Evolutionary conservation across 2,797 vertebrate species (phyloP).

Genomic region (Poeciliopsis paucimaculata): DNA sequence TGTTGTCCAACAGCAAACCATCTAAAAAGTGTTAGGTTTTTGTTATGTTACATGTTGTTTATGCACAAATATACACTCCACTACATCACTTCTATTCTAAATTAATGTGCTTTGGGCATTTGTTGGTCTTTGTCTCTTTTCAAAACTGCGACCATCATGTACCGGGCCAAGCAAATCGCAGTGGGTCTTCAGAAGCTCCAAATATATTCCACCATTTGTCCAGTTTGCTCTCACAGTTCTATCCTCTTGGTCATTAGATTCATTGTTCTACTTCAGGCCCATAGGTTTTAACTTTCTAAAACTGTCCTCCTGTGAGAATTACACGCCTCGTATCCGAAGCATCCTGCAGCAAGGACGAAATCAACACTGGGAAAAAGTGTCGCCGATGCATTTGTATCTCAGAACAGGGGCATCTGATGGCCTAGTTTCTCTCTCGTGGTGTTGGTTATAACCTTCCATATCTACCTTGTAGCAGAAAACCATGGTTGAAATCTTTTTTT

Average conservation of each 20-base stretch:
- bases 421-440: conserved; percentile 62
- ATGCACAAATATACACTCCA: not conserved
- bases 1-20: not conserved
- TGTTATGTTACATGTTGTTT: not conserved
- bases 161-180: conserved; percentile 25
- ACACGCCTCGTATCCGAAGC: conserved; percentile 56
- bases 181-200: conserved; percentile 28
- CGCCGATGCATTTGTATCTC: conserved; percentile 47
- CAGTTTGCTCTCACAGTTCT: conserved; percentile 37
- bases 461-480: conserved; percentile 26
- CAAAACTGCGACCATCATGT: not conserved
- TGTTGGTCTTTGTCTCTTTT: conserved; percentile 11
- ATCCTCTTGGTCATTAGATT: conserved; percentile 59
- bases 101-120: conserved; percentile 8
- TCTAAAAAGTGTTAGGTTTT: not conserved
- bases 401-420: conserved; percentile 71
- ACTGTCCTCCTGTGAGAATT: conserved; percentile 70
- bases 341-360: conserved; percentile 79
- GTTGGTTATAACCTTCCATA: conserved; percentile 40
- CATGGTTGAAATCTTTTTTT: conserved; percentile 43
- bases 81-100: conserved; percentile 4
- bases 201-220: conserved; percentile 44
- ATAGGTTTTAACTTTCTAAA: conserved; percentile 68
- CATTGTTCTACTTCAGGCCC: conserved; percentile 56
- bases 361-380: conserved; percentile 67